These are phyloP conservation scores for Cydia pomonella DNA, from an alignment of 1,140 invertebrate genomes.

Conservation along the genomic window DNA sequence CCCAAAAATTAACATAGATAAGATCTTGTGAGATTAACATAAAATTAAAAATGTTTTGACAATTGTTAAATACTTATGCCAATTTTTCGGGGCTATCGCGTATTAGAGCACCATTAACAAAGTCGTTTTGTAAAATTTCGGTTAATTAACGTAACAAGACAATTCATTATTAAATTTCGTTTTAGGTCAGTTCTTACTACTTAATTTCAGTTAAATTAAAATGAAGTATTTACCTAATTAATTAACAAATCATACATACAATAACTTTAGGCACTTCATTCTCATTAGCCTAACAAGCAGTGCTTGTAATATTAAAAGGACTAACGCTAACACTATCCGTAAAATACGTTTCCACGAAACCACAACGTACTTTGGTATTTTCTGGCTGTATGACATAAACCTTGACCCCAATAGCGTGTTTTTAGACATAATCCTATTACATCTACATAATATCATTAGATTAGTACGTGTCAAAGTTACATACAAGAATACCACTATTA, in stretches of 20 bases:
- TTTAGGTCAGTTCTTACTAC: too few species aligned
- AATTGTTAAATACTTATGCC: not conserved
- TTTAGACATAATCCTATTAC: conserved; percentile 29
- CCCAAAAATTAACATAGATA: not conserved
- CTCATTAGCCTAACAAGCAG: not conserved
- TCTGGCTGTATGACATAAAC: conserved; percentile 10
- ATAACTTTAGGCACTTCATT: not conserved
- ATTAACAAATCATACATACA: not conserved
- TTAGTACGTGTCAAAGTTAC: conserved; percentile 31
- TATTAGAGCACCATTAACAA: too few species aligned
- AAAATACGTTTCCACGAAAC: not conserved
- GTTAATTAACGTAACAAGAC: too few species aligned
- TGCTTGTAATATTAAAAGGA: not conserved
- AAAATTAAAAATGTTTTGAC: not conserved
- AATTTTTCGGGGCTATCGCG: not conserved
- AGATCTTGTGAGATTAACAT: not conserved
- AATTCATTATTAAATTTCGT: too few species aligned
- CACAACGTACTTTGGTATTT: not conserved
- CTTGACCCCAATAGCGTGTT: conserved; percentile 29
- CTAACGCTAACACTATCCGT: not conserved
- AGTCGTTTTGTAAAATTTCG: too few species aligned
- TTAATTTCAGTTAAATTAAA: too few species aligned
- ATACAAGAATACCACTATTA: conserved; percentile 3
- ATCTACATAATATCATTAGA: conserved; percentile 29
- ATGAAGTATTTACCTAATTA: not conserved